Conservation (phyloP, 1,140 invertebrate species). For the Matsumurasca onukii region DNA sequence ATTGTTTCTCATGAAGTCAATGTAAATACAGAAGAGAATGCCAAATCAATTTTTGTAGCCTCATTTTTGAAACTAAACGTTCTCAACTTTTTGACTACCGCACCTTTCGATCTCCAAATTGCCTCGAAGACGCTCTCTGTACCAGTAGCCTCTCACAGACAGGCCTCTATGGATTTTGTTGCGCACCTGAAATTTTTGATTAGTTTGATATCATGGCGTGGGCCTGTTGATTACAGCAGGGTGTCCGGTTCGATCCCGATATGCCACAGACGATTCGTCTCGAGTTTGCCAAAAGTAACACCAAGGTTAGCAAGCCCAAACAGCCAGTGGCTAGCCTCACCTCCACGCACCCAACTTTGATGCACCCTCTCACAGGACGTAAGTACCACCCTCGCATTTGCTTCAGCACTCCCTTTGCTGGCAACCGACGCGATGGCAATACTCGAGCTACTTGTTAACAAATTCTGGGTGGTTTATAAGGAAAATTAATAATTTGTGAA, state of each 20-base stretch:
- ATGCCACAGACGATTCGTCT: constrained; percentile 99
- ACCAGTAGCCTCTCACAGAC: not conserved
- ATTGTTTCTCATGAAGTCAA: no score
- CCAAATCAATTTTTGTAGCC: no score
- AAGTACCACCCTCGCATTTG: constrained; percentile 63
- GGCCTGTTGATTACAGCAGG: constrained; percentile 74
- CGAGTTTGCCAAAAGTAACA: constrained; percentile 99
- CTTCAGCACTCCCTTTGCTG: constrained; percentile 30
- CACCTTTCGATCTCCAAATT: no score
- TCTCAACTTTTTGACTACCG: no score
- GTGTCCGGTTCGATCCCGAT: constrained; percentile 99
- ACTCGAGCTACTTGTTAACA: no score
- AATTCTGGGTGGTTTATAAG: no score
- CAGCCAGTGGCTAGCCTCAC: constrained; percentile 88
- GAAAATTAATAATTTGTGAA: no score
- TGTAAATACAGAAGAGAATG: no score
- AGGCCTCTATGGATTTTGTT: constrained; percentile 2
- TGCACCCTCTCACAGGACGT: constrained; percentile 99
- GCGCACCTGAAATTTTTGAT: constrained; percentile 28
- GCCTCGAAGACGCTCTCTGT: not conserved
- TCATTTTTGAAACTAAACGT: no score
- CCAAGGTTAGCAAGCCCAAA: constrained; percentile 99
- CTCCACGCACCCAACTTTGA: constrained; percentile 92
- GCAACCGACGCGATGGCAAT: not conserved
- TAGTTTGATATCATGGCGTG: constrained; percentile 31